Percentiles rank a stretch among this genome's conserved stretches.
phyloP scores from a whole-genome alignment of 2,888 invertebrate species.

The Hydraecia micacea region DNA sequence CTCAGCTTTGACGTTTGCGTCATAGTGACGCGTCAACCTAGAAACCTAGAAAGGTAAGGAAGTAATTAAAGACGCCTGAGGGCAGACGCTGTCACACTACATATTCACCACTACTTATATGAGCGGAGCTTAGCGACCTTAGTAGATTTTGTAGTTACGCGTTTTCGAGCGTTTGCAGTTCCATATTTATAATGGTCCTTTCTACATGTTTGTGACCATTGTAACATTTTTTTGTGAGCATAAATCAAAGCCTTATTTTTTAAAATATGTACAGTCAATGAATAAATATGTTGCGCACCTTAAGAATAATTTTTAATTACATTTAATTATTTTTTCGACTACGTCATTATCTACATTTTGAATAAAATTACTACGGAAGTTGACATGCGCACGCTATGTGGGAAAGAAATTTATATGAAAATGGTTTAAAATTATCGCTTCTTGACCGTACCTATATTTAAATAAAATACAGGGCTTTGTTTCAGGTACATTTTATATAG shows the following conservation, averaged over 20 bases:
- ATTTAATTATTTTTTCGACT: not conserved
- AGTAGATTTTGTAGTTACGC: not conserved
- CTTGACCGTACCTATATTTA: not conserved
- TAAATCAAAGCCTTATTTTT: not conserved
- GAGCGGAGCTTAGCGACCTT: not conserved
- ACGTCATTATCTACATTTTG: not conserved
- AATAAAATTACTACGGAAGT: not conserved
- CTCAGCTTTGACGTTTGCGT: slow-evolving; percentile 60
- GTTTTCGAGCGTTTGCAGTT: not conserved
- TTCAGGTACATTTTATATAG: not conserved
- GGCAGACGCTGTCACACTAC: slow-evolving; percentile 35
- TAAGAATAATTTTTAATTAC: not conserved
- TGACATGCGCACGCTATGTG: not conserved
- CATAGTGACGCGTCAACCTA: slow-evolving; percentile 62
- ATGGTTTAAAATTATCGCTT: not conserved
- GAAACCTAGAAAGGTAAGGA: slow-evolving; percentile 67
- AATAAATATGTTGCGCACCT: not conserved
- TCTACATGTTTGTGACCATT: not conserved
- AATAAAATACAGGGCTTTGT: not conserved
- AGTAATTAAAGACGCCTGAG: slow-evolving; percentile 66
- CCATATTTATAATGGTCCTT: not conserved
- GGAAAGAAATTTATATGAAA: not conserved
- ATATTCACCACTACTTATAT: slow-evolving; percentile 25
- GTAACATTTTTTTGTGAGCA: not conserved
- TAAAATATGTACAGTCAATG: not conserved